Conservation (phyloP, 2,797 vertebrate genomes). For the Coccyzus lansbergi region DNA sequence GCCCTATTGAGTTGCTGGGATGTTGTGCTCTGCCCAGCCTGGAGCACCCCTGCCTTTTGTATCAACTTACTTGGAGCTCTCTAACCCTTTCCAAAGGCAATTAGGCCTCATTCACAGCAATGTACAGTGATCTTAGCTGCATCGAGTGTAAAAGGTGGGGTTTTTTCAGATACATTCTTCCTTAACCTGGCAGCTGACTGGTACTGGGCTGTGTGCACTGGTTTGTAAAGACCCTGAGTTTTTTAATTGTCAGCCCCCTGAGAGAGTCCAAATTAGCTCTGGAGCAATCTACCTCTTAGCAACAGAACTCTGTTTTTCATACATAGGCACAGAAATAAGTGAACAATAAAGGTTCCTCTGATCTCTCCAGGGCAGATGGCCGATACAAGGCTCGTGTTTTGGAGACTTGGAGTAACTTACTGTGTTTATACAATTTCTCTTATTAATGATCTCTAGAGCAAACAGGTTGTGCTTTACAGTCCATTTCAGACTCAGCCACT, state of each 20-base stretch:
- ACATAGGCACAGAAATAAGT: accelerated
- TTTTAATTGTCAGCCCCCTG: neutral
- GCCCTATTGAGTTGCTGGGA: neutral
- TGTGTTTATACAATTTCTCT: neutral
- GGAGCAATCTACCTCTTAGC: neutral
- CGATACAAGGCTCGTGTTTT: accelerated
- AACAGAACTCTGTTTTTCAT: neutral
- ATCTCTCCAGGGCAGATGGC: neutral
- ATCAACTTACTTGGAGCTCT: accelerated
- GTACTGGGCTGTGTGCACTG: neutral
- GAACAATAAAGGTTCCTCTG: accelerated
- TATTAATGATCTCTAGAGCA: neutral
- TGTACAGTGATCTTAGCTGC: no score
- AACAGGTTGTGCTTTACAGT: neutral
- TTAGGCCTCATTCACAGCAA: accelerated
- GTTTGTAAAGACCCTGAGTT: neutral
- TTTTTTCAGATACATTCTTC: neutral
- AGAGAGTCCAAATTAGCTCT: neutral
- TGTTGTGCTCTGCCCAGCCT: neutral
- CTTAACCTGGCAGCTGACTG: neutral
- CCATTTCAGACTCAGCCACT: neutral
- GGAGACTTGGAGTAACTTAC: neutral
- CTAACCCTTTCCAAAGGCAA: accelerated
- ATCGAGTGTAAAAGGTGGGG: accelerated
- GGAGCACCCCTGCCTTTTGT: neutral